Conservation (phyloP, 2,888 invertebrate species). For the Rhimphoctona megacephalus region DNA sequence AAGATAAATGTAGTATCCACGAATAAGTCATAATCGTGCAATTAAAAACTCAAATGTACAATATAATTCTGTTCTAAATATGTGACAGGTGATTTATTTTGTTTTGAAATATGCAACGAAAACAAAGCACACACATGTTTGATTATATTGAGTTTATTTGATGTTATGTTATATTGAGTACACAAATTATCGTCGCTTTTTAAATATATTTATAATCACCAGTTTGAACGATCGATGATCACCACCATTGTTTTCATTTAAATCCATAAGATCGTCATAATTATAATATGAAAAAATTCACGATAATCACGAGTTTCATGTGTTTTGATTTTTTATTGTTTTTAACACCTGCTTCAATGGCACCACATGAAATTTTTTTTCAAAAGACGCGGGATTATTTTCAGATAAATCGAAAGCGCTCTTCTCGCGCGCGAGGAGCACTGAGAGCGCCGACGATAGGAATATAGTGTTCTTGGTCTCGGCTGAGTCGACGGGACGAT, state of each 20-base stretch:
- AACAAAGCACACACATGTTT: neutral
- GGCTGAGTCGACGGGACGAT: slow-evolving; percentile 44
- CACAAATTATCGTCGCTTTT: neutral
- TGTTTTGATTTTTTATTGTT: neutral
- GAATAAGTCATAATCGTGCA: neutral
- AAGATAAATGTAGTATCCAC: neutral
- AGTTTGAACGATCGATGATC: slow-evolving; percentile 17
- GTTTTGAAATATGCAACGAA: neutral
- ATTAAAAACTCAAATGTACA: neutral
- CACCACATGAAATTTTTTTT: neutral
- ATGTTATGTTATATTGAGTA: neutral
- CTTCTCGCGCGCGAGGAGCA: slow-evolving; percentile 67
- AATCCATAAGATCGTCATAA: slow-evolving; percentile 25
- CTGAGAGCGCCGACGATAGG: slow-evolving; percentile 64
- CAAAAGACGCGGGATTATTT: slow-evolving; percentile 19
- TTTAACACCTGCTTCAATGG: neutral
- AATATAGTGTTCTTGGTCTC: slow-evolving; percentile 48
- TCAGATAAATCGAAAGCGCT: slow-evolving; percentile 64
- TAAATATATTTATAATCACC: slow-evolving; percentile 9
- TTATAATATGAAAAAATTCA: neutral
- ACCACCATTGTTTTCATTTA: slow-evolving; percentile 14
- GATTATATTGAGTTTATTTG: neutral
- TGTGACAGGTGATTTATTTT: neutral
- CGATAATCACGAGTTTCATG: neutral
- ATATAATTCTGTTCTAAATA: neutral